A percentile compares a stretch with the other conserved stretches of the same genome.
phyloP scores from a whole-genome alignment of 2,888 invertebrate species.

The Tetrapedia diversipes region DNA sequence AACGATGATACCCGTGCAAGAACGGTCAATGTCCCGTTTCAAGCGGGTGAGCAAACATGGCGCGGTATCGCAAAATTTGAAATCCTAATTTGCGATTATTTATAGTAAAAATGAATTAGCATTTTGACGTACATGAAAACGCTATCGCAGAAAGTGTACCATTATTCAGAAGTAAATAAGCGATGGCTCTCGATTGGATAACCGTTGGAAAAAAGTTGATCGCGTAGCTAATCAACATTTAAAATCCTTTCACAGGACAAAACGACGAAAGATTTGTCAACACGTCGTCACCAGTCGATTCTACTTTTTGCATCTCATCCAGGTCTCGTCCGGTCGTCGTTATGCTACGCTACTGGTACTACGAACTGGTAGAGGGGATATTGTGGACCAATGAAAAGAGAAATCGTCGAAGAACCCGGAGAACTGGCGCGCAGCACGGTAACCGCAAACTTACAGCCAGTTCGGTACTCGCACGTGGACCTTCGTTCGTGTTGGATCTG shows the following conservation, averaged over 20 bases:
- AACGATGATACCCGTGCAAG: too few relatives aligned
- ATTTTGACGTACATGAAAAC: too few relatives aligned
- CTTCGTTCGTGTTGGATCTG: slow-evolving; percentile 76
- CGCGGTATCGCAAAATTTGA: too few relatives aligned
- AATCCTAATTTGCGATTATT: too few relatives aligned
- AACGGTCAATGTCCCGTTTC: slow-evolving; percentile 16
- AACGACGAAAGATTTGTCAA: slow-evolving; percentile 49
- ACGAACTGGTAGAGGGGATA: slow-evolving; percentile 21
- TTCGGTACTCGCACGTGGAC: slow-evolving; percentile 82
- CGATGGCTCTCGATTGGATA: neutral
- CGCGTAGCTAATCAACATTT: slow-evolving; percentile 2
- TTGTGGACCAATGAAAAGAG: slow-evolving; percentile 59
- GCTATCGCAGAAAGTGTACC: too few relatives aligned
- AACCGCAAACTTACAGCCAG: slow-evolving; percentile 70
- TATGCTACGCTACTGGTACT: slow-evolving; percentile 43
- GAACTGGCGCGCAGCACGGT: slow-evolving; percentile 74
- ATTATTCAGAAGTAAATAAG: neutral
- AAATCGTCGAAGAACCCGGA: slow-evolving; percentile 58
- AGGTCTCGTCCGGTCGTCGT: slow-evolving; percentile 24
- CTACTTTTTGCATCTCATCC: slow-evolving; percentile 38
- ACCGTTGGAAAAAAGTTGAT: neutral
- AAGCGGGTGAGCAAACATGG: too few relatives aligned
- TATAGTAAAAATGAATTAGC: neutral
- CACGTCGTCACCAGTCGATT: slow-evolving; percentile 34
- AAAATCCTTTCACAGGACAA: slow-evolving; percentile 1